These are phyloP conservation scores for Zele albiditarsus DNA, from an alignment of 2,888 invertebrate genomes.

Conservation along the genomic window DNA sequence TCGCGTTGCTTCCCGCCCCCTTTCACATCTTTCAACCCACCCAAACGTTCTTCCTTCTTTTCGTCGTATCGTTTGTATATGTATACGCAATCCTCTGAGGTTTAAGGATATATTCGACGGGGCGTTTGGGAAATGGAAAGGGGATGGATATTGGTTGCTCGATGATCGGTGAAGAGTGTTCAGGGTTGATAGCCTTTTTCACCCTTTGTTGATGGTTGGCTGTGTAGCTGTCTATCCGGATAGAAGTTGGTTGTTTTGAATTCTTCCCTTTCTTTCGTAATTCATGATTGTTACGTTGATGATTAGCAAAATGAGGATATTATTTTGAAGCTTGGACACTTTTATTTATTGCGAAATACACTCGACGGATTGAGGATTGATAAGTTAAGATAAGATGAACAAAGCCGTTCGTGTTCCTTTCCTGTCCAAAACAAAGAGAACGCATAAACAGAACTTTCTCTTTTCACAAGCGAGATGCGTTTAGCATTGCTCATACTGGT, in stretches of 20 bases:
- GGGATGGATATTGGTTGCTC: background rate
- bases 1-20: background rate
- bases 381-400: too few relatives aligned
- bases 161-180: background rate
- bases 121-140: background rate
- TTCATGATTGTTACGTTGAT: background rate
- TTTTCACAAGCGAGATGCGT: too few relatives aligned
- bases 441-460: too few relatives aligned
- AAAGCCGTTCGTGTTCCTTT: too few relatives aligned
- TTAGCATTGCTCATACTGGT: too few relatives aligned
- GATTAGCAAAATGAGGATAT: too few relatives aligned
- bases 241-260: background rate
- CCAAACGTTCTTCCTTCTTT: background rate
- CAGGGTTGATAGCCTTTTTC: background rate
- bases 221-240: background rate
- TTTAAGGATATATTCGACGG: background rate
- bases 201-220: background rate
- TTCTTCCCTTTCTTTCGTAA: background rate
- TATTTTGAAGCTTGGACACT: too few relatives aligned
- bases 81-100: background rate
- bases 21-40: background rate
- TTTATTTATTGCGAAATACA: too few relatives aligned
- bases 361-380: too few relatives aligned
- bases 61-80: constrained; percentile 3
- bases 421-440: too few relatives aligned